These are phyloP conservation scores for Craseonycteris thonglongyai DNA, from an alignment of 2,113 vertebrate species.

Conservation along the genomic window DNA sequence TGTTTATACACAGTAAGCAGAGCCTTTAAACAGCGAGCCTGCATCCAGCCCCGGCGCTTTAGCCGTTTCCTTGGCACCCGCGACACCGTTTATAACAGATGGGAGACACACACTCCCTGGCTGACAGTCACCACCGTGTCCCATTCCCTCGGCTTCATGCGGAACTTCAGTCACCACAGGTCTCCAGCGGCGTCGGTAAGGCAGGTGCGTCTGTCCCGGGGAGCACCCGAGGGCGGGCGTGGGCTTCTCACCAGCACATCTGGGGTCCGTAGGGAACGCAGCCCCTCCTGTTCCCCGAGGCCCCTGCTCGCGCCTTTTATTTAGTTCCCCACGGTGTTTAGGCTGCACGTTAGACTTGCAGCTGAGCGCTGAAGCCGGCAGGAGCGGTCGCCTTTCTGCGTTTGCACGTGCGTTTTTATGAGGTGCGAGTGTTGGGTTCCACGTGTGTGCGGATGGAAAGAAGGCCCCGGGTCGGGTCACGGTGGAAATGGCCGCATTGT, in stretches of 20 bases:
- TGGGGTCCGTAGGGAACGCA: not conserved
- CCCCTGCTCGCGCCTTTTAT: not conserved
- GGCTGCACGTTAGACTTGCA: not conserved
- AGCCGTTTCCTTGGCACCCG: not conserved
- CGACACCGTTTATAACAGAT: not conserved
- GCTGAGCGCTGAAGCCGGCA: slow-evolving; percentile 1
- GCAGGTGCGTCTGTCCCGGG: not conserved
- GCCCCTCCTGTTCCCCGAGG: fast-evolving
- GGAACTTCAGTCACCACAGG: not conserved
- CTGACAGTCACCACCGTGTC: not conserved
- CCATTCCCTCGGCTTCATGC: not conserved
- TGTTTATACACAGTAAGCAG: not conserved
- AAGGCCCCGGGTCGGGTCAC: too few relatives aligned
- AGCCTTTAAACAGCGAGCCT: too few relatives aligned
- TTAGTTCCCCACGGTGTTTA: not conserved
- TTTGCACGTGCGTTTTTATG: not conserved
- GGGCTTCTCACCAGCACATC: not conserved
- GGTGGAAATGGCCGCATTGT: too few relatives aligned
- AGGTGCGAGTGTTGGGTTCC: not conserved
- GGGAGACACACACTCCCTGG: not conserved
- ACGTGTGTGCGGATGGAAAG: not conserved
- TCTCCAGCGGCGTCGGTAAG: not conserved
- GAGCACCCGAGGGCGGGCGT: not conserved
- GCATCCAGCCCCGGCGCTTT: not conserved
- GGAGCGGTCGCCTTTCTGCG: not conserved